Conservation (phyloP, 2,113 vertebrate species). For the Sterrhoptilus dennistouni region DNA sequence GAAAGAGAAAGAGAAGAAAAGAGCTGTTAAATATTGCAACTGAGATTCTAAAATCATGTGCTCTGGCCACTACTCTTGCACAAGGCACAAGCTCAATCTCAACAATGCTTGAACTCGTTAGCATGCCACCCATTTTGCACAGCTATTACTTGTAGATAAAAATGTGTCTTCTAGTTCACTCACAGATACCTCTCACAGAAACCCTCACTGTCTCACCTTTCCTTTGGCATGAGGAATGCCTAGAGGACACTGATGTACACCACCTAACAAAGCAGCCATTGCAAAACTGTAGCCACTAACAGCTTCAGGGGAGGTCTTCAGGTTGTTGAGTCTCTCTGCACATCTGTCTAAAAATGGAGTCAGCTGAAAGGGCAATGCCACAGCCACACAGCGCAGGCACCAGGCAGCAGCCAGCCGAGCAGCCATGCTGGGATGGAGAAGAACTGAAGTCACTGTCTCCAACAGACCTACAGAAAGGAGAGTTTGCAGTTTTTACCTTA, state of each 20-base stretch:
- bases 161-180: not conserved
- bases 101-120: not conserved
- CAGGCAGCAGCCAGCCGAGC: slow-evolving; percentile 93
- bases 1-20: not conserved
- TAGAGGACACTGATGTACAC: slow-evolving; percentile 94
- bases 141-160: not conserved
- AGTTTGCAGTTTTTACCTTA: not conserved
- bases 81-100: not conserved
- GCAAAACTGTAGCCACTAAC: slow-evolving; percentile 99
- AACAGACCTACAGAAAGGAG: slow-evolving; percentile 79
- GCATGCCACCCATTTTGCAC: not conserved
- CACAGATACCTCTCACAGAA: too few species aligned
- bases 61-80: not conserved
- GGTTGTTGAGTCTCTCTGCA: slow-evolving; percentile 92
- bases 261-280: slow-evolving; percentile 94
- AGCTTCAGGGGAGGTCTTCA: slow-evolving; percentile 96
- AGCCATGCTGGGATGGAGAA: slow-evolving; percentile 97
- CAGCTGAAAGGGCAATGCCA: slow-evolving; percentile 93
- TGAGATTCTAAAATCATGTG: not conserved
- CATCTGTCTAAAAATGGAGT: slow-evolving; percentile 94
- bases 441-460: slow-evolving; percentile 94
- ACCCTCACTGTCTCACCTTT: slow-evolving; percentile 80
- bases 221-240: slow-evolving; percentile 97
- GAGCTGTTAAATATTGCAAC: not conserved
- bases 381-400: slow-evolving; percentile 94